phyloP scores from a whole-genome alignment of 2,797 vertebrate genomes.

The Pseudomugil tenellus region DNA sequence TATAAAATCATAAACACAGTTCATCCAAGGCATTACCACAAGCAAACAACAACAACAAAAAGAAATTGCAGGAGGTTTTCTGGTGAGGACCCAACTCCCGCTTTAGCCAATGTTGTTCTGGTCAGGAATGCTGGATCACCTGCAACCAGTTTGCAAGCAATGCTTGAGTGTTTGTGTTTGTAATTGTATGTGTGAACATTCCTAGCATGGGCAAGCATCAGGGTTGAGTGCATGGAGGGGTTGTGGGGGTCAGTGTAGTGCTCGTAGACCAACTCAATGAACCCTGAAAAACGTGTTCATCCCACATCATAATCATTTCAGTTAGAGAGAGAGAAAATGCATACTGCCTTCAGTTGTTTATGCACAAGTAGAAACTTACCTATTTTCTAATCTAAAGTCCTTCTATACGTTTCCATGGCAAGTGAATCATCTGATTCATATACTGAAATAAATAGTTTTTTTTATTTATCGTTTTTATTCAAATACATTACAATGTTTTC shows the following conservation, averaged over 20 bases:
- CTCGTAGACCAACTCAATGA: constrained; percentile 71
- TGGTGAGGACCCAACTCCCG: constrained; percentile 39
- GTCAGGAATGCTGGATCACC: constrained; percentile 70
- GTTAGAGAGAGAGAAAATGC: constrained; percentile 37
- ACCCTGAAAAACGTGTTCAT: constrained; percentile 68
- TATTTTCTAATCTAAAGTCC: no score
- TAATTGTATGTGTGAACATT: constrained; percentile 74
- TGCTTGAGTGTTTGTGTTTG: constrained; percentile 67
- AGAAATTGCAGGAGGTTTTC: neutral
- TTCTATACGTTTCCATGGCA: constrained; percentile 36
- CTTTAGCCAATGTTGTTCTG: constrained; percentile 58
- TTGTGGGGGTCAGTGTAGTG: constrained; percentile 51
- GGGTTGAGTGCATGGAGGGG: constrained; percentile 58
- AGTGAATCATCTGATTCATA: constrained; percentile 37
- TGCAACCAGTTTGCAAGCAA: constrained; percentile 65
- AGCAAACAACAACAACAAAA: neutral
- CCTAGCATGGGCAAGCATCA: constrained; percentile 64
- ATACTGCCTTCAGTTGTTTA: constrained; percentile 32
- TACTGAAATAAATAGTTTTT: constrained; percentile 32
- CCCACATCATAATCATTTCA: constrained; percentile 73
- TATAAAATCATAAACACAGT: constrained; percentile 52
- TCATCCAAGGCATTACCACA: constrained; percentile 48
- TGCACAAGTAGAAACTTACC: constrained; percentile 37
- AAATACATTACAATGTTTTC: neutral
- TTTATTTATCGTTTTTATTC: no score